A percentile compares a stretch with the other conserved stretches of the same genome.
Conservation (phyloP, 2,113 vertebrate species). For the Nothoprocta perdicaria region DNA sequence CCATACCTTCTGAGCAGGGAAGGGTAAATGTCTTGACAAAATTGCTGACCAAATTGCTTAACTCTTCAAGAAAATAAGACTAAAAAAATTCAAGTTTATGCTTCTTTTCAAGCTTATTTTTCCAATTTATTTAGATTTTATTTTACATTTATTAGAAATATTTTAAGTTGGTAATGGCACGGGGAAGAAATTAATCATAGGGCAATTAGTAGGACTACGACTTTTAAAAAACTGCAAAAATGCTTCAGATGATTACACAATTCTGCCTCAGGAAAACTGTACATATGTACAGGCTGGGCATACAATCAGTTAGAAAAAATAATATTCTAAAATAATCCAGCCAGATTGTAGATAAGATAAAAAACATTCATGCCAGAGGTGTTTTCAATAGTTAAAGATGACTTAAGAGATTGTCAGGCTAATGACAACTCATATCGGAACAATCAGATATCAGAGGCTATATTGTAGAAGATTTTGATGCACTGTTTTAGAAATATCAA, state of each 20-base stretch:
- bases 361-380: background rate
- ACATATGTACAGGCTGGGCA: background rate
- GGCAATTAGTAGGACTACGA: background rate
- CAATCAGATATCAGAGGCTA: background rate
- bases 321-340: constrained; percentile 9
- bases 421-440: background rate
- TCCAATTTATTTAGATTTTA: background rate
- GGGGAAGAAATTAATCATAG: background rate
- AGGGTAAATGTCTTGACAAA: background rate
- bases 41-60: background rate
- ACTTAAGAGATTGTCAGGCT: constrained; percentile 8
- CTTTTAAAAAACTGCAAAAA: background rate
- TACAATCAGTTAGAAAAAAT: background rate
- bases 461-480: background rate
- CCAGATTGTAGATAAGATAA: background rate
- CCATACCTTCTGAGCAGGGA: background rate
- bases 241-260: background rate
- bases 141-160: background rate
- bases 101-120: too few relatives aligned
- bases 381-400: constrained; percentile 8
- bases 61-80: background rate
- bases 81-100: background rate
- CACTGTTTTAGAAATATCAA: background rate
- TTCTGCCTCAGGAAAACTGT: background rate
- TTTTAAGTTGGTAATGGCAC: background rate